phyloP scores from a whole-genome alignment of 2,888 invertebrate genomes.

The Eupithecia pulchellata region DNA sequence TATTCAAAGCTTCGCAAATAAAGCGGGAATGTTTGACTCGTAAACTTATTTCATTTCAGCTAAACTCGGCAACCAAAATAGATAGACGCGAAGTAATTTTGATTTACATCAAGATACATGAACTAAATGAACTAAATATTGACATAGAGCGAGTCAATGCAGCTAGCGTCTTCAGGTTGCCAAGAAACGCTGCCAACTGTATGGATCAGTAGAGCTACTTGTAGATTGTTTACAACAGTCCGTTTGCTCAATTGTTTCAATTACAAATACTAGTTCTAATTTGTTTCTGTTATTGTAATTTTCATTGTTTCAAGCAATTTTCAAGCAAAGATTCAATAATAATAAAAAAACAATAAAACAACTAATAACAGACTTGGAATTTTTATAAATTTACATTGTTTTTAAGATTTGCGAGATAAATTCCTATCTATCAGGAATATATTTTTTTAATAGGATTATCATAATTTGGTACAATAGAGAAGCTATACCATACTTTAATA shows the following conservation, averaged over 20 bases:
- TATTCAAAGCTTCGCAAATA: constrained; percentile 6
- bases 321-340: too few species aligned
- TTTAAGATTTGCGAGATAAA: background rate
- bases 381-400: background rate
- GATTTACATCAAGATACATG: background rate
- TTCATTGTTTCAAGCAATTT: too few species aligned
- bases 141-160: too few species aligned
- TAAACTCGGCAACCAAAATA: background rate
- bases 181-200: too few species aligned
- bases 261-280: too few species aligned
- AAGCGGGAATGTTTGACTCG: background rate
- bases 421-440: background rate
- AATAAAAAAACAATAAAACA: too few species aligned
- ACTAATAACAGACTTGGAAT: background rate
- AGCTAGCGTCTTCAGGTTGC: too few species aligned
- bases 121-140: background rate
- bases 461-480: too few species aligned
- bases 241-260: too few species aligned
- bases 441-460: background rate
- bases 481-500: background rate
- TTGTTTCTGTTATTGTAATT: too few species aligned
- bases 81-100: background rate
- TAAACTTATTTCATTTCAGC: constrained; percentile 5
- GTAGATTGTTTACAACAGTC: too few species aligned
- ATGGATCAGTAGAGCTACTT: too few species aligned